These are phyloP conservation scores for Labeo rohita DNA, from an alignment of 2,113 vertebrate genomes.

Conservation along the genomic window DNA sequence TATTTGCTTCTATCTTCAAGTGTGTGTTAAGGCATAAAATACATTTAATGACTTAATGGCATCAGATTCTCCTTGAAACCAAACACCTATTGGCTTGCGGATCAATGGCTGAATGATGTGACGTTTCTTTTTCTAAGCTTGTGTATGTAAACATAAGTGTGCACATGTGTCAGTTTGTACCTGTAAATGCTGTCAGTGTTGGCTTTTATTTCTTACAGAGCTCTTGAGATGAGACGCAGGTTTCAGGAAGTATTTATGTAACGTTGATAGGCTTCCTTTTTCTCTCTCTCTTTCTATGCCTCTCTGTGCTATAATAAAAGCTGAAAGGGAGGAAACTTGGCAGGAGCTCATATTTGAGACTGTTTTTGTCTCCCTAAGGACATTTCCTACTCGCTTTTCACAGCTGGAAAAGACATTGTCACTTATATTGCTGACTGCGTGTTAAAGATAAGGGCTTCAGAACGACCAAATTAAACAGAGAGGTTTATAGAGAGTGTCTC, in stretches of 20 bases:
- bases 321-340: constrained; percentile 26
- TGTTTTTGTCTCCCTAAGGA: constrained; percentile 26
- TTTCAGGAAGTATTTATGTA: not conserved
- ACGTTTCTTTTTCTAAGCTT: not conserved
- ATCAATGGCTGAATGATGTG: not conserved
- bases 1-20: constrained; percentile 41
- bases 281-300: not conserved
- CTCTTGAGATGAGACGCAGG: not conserved
- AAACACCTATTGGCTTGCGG: not conserved
- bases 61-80: not conserved
- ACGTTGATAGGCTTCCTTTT: not conserved
- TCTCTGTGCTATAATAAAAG: constrained; percentile 11
- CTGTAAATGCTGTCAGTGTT: not conserved
- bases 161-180: not conserved
- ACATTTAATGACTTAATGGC: constrained; percentile 4
- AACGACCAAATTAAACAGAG: constrained; percentile 27
- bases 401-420: constrained; percentile 40
- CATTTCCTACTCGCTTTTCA: constrained; percentile 21
- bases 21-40: not conserved
- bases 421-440: constrained; percentile 45
- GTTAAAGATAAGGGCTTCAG: constrained; percentile 41
- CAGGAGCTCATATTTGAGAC: constrained; percentile 27
- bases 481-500: not conserved
- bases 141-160: not conserved
- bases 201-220: not conserved